Conservation (phyloP, 2,797 vertebrate genomes). For the Chromis chromis region DNA sequence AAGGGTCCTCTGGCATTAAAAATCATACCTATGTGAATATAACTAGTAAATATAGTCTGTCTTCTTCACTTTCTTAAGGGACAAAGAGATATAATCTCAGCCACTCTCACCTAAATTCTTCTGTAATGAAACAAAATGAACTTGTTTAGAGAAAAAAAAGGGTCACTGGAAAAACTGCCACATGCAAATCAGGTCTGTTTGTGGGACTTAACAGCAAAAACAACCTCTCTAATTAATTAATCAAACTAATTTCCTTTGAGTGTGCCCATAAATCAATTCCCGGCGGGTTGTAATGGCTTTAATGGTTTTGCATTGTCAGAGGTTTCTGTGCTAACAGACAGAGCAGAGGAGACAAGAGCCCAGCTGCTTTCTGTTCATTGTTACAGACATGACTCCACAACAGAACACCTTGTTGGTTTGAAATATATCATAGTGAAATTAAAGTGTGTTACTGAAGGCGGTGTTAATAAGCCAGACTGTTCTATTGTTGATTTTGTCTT, state of each 20-base stretch:
- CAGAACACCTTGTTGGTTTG: constrained; percentile 7
- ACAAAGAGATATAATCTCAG: constrained; percentile 27
- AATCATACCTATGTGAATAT: constrained; percentile 2
- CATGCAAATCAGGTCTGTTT: constrained; percentile 35
- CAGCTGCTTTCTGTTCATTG: constrained; percentile 23
- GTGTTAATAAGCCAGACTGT: constrained; percentile 27
- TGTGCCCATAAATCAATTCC: constrained; percentile 50
- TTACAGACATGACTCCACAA: constrained; percentile 12
- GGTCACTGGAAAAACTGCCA: constrained; percentile 21
- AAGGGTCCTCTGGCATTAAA: constrained; percentile 6
- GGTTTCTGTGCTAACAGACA: constrained; percentile 41
- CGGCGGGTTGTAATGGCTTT: constrained; percentile 38
- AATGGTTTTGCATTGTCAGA: constrained; percentile 48
- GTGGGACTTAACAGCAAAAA: constrained; percentile 41
- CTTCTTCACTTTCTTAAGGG: constrained; percentile 14
- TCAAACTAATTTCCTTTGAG: constrained; percentile 57
- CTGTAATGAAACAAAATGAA: constrained; percentile 43
- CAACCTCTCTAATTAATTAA: constrained; percentile 55
- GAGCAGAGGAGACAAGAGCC: constrained; percentile 25
- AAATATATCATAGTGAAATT: constrained; percentile 11
- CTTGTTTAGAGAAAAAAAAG: constrained; percentile 24
- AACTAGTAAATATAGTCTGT: neutral
- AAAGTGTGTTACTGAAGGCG: constrained; percentile 30
- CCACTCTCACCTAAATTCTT: constrained; percentile 1
- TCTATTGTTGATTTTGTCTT: constrained; percentile 14